Evolutionary conservation across 1,140 invertebrate species (phyloP), one percentile per base, ranked within the genome.

Genomic region (Dendrolimus punctatus): DNA sequence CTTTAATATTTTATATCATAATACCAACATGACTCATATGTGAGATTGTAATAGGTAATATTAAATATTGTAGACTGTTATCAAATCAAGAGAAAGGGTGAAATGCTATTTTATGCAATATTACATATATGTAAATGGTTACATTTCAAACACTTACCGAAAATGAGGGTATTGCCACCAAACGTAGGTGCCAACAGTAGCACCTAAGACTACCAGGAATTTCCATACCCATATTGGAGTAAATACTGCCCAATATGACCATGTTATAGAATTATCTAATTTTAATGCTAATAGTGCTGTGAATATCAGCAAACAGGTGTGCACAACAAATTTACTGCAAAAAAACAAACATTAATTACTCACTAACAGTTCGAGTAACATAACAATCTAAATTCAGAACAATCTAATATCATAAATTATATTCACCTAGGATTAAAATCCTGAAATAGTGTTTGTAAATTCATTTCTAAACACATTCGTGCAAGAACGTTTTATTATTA

Each of bases 211-310:
- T 9, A 98, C 97, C 71, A 98, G 91, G 56, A 92, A 88, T 83
- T 99, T 99, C 97, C 98, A 99, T 59, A 98, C 92, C 96, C 97
- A 99, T 80, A 99, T 92, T 47, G 97, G 97, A 39, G 93, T 91
- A 80, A 99, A 99, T 36, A 99, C 92, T 5, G 94, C 92, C 96
- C 96, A 98, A 77, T 95, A 99, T 56, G 95, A 98, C 95, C 96
- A 98, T 76, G 91, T 89, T 85, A 90, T 94, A 48, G 91, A 93
- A 54, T 93, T 92, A 88, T 99, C 98, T 50, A 98, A 89, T 60
- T 95, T 91, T 64, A 99, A 89, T 6, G 96, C 93, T 87, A 99
- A 94, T 53, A 99, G 87, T 46, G 94, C 90, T 39, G 95, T 96
- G 78, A 99, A 99, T 66, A 95, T 89, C 76, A 98, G 91, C 60